A percentile compares a stretch with the other conserved stretches of the same genome.
Evolutionary conservation across 2,113 vertebrate genomes (phyloP).

Genomic region (Cacatua alba): DNA sequence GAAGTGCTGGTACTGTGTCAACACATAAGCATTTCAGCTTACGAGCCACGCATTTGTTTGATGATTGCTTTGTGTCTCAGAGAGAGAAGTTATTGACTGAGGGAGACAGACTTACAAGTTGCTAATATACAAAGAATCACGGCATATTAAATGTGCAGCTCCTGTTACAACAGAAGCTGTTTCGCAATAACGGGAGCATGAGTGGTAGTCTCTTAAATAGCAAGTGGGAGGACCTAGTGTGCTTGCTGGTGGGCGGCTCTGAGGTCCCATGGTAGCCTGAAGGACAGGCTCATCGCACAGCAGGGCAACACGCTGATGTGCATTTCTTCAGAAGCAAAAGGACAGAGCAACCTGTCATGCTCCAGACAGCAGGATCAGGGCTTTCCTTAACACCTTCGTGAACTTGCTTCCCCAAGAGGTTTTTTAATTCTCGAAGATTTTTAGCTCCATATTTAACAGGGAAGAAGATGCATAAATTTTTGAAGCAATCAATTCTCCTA

Average conservation of each 20-base stretch:
- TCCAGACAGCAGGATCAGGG: background rate
- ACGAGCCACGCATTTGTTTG: accelerated
- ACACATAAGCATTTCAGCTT: accelerated
- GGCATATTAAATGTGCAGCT: background rate
- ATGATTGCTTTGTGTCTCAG: background rate
- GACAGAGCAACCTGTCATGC: background rate
- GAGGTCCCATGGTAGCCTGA: background rate
- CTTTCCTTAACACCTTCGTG: background rate
- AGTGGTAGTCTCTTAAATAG: accelerated
- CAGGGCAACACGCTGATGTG: accelerated
- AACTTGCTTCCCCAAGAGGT: background rate
- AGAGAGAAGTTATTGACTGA: background rate
- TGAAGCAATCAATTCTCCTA: background rate
- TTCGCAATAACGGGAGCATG: background rate
- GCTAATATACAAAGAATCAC: background rate
- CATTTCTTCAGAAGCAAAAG: background rate
- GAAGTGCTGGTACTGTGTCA: background rate
- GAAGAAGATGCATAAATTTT: background rate
- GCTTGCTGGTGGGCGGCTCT: accelerated
- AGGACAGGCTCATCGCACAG: accelerated
- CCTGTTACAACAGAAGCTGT: background rate
- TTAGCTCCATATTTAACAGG: background rate
- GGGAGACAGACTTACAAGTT: background rate
- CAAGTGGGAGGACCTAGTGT: accelerated
- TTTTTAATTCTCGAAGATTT: background rate